These are phyloP conservation scores for Drosophila albomicans DNA, from an alignment of 1,140 invertebrate species.

Conservation along the genomic window DNA sequence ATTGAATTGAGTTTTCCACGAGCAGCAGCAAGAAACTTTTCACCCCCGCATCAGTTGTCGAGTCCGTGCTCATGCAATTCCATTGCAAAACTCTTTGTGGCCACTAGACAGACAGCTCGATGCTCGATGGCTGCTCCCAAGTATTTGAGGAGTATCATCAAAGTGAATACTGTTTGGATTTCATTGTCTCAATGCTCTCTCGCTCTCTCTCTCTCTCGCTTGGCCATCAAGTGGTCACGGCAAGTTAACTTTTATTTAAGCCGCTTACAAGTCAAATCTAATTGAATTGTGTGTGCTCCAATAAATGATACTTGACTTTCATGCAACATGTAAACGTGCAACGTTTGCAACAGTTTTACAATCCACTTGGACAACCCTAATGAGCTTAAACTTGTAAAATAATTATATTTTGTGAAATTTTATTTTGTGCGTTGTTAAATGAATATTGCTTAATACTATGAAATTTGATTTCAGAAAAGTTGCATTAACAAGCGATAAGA, in stretches of 20 bases:
- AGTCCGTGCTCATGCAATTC: slow-evolving; percentile 14
- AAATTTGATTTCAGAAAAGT: too few species aligned
- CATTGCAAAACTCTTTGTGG: slow-evolving; percentile 17
- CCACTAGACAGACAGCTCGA: slow-evolving; percentile 14
- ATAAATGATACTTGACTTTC: not conserved
- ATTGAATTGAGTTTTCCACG: slow-evolving; percentile 63
- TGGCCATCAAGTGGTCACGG: slow-evolving; percentile 6
- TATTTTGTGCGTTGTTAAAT: too few species aligned
- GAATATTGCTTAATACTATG: too few species aligned
- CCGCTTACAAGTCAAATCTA: not conserved
- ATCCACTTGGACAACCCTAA: not conserved
- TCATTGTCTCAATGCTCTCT: slow-evolving; percentile 12
- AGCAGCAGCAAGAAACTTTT: not conserved
- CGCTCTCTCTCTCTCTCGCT: too few species aligned
- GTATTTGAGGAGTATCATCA: slow-evolving; percentile 25
- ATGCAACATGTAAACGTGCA: too few species aligned
- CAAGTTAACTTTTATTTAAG: slow-evolving; percentile 13
- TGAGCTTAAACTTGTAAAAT: not conserved
- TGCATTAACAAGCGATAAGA: too few species aligned
- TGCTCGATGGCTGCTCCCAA: not conserved
- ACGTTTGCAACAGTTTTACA: too few species aligned
- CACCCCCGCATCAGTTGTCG: not conserved
- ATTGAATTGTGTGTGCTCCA: slow-evolving; percentile 6
- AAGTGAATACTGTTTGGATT: slow-evolving; percentile 19
- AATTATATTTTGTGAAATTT: not conserved